A percentile compares a stretch with the other conserved stretches of the same genome.
These are phyloP conservation scores for Plagiodera versicolora DNA, from an alignment of 2,888 invertebrate species.

Conservation along the genomic window DNA sequence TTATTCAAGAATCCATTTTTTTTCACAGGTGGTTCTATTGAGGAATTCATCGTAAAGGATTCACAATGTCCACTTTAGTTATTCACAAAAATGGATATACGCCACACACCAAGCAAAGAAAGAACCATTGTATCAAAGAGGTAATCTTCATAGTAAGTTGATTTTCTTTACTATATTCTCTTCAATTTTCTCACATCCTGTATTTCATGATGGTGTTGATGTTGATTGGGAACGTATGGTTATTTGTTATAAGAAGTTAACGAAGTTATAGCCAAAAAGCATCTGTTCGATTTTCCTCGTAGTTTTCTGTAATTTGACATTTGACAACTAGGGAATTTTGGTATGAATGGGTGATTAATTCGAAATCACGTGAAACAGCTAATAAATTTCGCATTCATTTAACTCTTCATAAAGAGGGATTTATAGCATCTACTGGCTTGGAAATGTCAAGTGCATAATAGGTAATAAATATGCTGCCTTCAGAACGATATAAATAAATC, in stretches of 20 bases:
- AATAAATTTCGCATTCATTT: neutral
- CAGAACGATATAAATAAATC: neutral
- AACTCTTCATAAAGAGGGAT: neutral
- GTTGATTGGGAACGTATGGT: too few relatives aligned
- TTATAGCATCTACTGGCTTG: neutral
- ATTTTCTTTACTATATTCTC: neutral
- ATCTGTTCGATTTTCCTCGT: too few relatives aligned
- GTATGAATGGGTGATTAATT: too few relatives aligned
- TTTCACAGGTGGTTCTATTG: too few relatives aligned
- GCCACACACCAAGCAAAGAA: neutral
- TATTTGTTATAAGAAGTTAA: too few relatives aligned
- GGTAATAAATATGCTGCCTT: neutral
- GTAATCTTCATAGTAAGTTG: slow-evolving; percentile 44
- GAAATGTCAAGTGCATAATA: neutral
- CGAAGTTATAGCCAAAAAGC: too few relatives aligned
- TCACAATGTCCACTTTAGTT: neutral
- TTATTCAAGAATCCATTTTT: too few relatives aligned
- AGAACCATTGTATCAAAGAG: slow-evolving; percentile 40
- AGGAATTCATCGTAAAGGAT: too few relatives aligned
- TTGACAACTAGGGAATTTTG: too few relatives aligned
- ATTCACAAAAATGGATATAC: neutral
- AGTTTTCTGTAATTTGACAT: too few relatives aligned
- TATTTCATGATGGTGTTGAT: too few relatives aligned
- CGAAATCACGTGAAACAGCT: neutral
- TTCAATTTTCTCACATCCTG: neutral